Base-by-base conservation (phyloP, 2,888 invertebrate species). In the Drosophila koepferae region DNA sequence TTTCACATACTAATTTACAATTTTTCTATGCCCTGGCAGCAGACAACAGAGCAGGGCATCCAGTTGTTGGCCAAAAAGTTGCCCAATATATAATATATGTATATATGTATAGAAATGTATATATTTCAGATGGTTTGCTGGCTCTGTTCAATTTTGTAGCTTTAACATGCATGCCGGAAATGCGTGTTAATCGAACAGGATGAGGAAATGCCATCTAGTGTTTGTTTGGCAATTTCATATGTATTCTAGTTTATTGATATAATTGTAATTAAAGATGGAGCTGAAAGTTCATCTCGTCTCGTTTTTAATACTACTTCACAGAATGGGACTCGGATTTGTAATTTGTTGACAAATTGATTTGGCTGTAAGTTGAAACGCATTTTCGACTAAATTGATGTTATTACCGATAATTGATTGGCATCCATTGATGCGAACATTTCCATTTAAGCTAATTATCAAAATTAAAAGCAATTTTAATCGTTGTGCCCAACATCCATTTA, bases 111-210 rank as follows among this genome's bases (percentile, higher is more conserved):
- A 23, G 38, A 67, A 46, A 12, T 43, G 63, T 67, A 66, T 55
- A 23, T 43, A 67, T 70, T 74, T 63, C 46, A 55, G 66, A 53
- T 55, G 73, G 43, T 61, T 78, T 64, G 48, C 63, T 67, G 66
- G 7, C 9, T 67, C 36, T 38, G 40, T 40, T 41, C 48, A 40
- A 49, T 64, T 58, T 49, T 49, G 41, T 49, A 12, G 59, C 68
- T 83, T 58, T 67, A 64, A 73, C 67, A 71, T 75, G 75, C 58
- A 63, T 38, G 48, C 69, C 80, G 88, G 84, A 88, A 86, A 76
- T 86, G 75, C 69, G 74, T 77, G 75, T 88, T 80, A 86, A 82
- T 77, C 68, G 80, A 86, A 86, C 83, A 55, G 86, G 88, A 84
- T 75, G 46, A 74, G 83, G 72, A 80, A 60, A 60, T 65, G 61